Percentiles rank a stretch among this genome's conserved stretches.
Conservation (phyloP, 2,113 vertebrate genomes). For the Hystrix brachyura region DNA sequence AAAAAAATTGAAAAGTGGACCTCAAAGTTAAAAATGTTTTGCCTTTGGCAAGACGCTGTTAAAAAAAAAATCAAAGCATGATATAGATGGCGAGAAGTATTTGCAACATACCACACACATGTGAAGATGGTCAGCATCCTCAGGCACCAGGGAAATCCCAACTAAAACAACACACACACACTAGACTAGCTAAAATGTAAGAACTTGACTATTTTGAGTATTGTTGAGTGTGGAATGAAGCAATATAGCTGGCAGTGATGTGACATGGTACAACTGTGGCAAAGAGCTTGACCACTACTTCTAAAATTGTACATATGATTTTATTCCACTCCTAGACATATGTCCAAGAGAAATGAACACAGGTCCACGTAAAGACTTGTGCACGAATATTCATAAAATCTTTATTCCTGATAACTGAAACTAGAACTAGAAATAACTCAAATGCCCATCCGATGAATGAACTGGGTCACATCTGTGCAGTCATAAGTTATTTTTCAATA, state of each 20-base stretch:
- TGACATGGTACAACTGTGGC: neutral
- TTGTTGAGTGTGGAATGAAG: rapidly evolving
- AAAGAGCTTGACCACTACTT: neutral
- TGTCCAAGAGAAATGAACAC: neutral
- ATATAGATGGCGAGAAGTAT: neutral
- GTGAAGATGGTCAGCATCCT: neutral
- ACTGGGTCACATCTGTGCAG: neutral
- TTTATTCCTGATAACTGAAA: neutral
- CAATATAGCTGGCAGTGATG: no score
- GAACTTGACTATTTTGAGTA: no score
- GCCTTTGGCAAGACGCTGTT: neutral
- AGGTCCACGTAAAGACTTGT: neutral
- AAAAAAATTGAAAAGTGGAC: neutral
- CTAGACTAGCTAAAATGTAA: neutral
- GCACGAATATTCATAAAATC: neutral
- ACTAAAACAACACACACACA: neutral
- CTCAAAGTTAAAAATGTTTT: neutral
- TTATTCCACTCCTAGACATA: neutral
- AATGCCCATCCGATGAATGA: neutral
- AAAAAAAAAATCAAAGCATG: neutral
- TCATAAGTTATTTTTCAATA: neutral
- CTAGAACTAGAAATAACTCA: neutral
- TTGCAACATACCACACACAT: neutral
- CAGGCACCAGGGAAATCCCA: neutral
- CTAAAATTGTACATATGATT: neutral